These are phyloP conservation scores for Coregonus suidteri DNA, from an alignment of 2,797 vertebrate species.

Conservation along the genomic window DNA sequence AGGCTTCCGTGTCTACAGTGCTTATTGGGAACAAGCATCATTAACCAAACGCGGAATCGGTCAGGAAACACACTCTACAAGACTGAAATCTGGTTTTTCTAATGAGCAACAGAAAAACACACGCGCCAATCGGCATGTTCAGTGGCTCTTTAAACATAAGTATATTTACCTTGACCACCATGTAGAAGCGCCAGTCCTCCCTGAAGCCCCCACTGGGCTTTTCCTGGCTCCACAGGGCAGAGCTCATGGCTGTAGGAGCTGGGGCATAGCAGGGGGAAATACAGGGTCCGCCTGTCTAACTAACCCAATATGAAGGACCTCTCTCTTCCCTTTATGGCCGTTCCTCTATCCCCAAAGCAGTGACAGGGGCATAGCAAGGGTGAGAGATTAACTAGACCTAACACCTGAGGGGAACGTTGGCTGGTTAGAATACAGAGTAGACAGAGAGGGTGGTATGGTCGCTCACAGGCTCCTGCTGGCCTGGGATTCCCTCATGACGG, in stretches of 20 bases:
- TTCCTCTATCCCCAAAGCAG: background rate
- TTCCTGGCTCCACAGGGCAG: conserved; percentile 94
- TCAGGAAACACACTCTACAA: no score
- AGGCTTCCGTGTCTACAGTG: no score
- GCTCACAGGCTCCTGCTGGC: conserved; percentile 5
- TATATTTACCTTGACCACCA: conserved; percentile 79
- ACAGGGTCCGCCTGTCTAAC: background rate
- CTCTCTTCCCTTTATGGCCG: background rate
- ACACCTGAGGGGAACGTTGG: background rate
- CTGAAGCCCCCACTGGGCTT: conserved; percentile 89
- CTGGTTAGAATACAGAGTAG: background rate
- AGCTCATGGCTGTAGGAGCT: conserved; percentile 86
- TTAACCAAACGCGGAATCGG: no score
- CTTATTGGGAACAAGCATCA: no score
- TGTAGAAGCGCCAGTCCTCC: conserved; percentile 94
- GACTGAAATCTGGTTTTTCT: no score
- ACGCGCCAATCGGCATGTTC: no score
- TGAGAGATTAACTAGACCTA: conserved; percentile 4
- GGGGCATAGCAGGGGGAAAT: conserved; percentile 5
- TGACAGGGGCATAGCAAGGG: background rate
- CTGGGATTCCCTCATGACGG: conserved; percentile 4
- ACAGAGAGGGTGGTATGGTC: background rate
- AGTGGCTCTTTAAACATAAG: background rate
- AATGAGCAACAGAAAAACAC: no score
- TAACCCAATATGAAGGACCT: background rate